Percentiles rank a stretch among this genome's conserved stretches.
Conservation (phyloP, 2,113 vertebrate species). For the Oreochromis tanganicae region DNA sequence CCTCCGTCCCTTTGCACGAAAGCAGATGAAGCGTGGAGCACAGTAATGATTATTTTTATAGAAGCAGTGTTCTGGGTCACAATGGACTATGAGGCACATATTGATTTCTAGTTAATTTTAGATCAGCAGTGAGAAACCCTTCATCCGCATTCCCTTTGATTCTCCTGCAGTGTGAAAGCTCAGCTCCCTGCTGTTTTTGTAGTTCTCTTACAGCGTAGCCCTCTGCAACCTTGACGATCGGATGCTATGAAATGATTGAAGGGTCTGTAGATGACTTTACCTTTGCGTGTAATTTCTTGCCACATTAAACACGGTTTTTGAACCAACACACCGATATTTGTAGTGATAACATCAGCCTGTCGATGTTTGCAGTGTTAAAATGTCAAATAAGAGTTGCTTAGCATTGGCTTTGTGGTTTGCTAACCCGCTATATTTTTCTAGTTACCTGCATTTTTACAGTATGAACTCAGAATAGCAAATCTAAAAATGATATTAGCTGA, state of each 20-base stretch:
- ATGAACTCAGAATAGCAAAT: background rate
- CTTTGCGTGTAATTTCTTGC: background rate
- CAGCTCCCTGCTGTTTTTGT: background rate
- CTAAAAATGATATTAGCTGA: background rate
- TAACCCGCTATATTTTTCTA: background rate
- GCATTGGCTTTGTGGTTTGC: background rate
- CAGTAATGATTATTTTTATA: background rate
- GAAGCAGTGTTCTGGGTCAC: background rate
- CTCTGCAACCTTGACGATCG: background rate
- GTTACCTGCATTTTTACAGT: background rate
- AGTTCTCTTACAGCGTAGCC: background rate
- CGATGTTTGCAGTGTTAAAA: background rate
- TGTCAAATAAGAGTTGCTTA: background rate
- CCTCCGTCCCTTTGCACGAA: background rate
- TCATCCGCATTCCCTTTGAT: slow-evolving; percentile 8
- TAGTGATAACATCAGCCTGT: background rate
- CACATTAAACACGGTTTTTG: background rate
- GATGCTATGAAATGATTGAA: background rate
- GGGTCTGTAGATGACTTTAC: background rate
- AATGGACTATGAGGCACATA: background rate
- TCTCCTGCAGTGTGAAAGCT: background rate
- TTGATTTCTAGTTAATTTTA: slow-evolving; percentile 7
- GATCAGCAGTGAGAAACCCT: background rate
- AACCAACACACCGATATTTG: background rate
- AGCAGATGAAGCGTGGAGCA: background rate